Base-by-base conservation (phyloP, 2,888 invertebrate genomes). In the Lithophane socia region DNA sequence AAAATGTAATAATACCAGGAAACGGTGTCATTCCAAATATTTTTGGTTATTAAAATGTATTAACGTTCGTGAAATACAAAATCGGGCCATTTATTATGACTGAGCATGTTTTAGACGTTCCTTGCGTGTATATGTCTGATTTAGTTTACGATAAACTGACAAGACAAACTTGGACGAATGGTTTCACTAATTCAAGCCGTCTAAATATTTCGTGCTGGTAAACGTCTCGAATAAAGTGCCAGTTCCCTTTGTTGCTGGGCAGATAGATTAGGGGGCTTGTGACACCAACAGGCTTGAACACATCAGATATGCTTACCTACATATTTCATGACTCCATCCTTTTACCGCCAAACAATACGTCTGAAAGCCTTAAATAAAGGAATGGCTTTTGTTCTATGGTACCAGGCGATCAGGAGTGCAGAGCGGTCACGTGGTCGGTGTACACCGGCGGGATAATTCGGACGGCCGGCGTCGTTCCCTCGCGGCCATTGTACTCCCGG, bases 381-480 rank as follows among this genome's bases (percentile, higher is more conserved):
- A 87, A 89, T 86, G 87, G 85, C 85, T 88, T 87, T 89, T 85
- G 82, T 85, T 83, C 77, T 82, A 76, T 86, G 79, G 86, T 89
- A 89, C 88, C 79, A 88, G 89, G 88, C 78, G 87, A 89, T 87
- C 87, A 89, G 88, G 71, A 85, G 82, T 82, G 87, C 73, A 82
- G 66, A 80, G 83, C 78, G 87, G 91, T 92, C 90, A 91, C 91
- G 92, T 89, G 91, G 91, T 86, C 54, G 79, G 79, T 84, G 82
- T 83, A 86, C 80, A 90, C 84, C 86, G 81, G 82, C 72, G 82
- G 91, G 87, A 88, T 91, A 91, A 91, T 92, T 92, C 82, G 69
- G 74, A 56, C 61, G 71, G 84, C 86, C 84, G 87, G 84, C 86
- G 85, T 87, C 79, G 83, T 82, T 87, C 89, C 87, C 90, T 76